Base-by-base conservation (phyloP, 2,113 vertebrate genomes). In the Prochilodus magdalenae region DNA sequence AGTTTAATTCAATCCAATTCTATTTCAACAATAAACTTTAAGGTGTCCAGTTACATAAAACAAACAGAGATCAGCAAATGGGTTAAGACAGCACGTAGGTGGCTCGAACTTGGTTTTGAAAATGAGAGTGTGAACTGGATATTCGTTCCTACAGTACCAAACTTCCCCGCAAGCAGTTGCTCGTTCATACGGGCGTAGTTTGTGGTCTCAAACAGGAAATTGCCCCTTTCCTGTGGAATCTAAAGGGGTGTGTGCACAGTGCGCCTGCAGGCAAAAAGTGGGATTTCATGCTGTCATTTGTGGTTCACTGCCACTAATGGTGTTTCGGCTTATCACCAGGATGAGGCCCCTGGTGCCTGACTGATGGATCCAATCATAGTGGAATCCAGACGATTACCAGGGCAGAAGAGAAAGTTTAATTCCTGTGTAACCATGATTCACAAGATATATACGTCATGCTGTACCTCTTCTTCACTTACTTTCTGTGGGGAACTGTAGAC, bases 121-220 rank as follows among this genome's bases (percentile, higher is more conserved):
- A 73, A 65, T 1, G 26, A 36, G 49, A 80, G 40, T 62, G 40
- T 53, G 70, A 63, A 73, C 29, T 27, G 44, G 14, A 51, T 63
- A 18, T 73, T 27, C 36, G 15, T 63, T 73, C 15, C 75, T 66
- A 80, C 27, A 73, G 44, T 69, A 75, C 36, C 73, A 82, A 36
- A 59, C 59, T 16, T 26, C 18, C 33, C 70, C 24, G 70, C 49
- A 36, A 77, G 51, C 66, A 49, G 62, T 4, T 20, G 62, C 63
- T 74, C 13, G 0, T 40, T 29, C 44, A 24, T 60, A 14, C 29
- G 75, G 53, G 33, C 70, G 88, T 86, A 93, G 89, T 94, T 90
- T 90, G 87, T 75, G 91, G 92, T 92, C 86, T 79, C 84, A 92
- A 87, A 87, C 90, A 94, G 94, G 93, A 96, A 96, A 95, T 80